Percentiles rank a stretch among this genome's conserved stretches.
Conservation (phyloP, 2,113 vertebrate species). For the Neolamprologus brichardi region DNA sequence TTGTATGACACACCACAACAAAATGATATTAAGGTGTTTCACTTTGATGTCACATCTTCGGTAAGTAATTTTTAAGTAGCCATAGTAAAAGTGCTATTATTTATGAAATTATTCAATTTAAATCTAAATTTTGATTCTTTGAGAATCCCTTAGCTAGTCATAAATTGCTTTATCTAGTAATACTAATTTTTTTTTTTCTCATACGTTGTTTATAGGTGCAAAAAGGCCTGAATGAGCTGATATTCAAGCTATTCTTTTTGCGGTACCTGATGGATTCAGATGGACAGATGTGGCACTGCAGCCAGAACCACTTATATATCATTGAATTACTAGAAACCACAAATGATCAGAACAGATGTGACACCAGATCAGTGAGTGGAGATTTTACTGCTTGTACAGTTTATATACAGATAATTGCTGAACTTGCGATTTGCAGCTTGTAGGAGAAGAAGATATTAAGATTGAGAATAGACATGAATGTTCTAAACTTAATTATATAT, state of each 20-base stretch:
- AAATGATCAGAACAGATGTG: neutral
- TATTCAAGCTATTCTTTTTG: constrained; percentile 83
- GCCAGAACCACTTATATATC: constrained; percentile 76
- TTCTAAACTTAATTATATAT: neutral
- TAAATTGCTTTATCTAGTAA: neutral
- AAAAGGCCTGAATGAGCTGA: constrained; percentile 76
- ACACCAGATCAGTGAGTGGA: neutral
- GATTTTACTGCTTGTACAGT: neutral
- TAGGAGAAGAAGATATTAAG: neutral
- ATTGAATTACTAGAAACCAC: constrained; percentile 76
- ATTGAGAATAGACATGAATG: neutral
- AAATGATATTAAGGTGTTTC: constrained; percentile 73
- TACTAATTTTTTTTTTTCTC: neutral
- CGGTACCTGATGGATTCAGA: constrained; percentile 74
- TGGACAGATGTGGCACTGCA: constrained; percentile 83
- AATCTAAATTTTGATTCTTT: neutral
- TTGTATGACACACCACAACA: constrained; percentile 57
- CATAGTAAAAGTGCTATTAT: neutral
- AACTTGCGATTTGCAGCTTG: accelerated
- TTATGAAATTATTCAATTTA: neutral
- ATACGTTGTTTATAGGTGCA: constrained; percentile 64
- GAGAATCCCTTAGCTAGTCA: neutral
- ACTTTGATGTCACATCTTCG: constrained; percentile 84
- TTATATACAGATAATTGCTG: neutral
- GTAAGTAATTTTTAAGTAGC: constrained; percentile 53